Percentiles rank a stretch among this genome's conserved stretches.
Conservation (phyloP, 2,113 vertebrate species). For the Zootoca vivipara region DNA sequence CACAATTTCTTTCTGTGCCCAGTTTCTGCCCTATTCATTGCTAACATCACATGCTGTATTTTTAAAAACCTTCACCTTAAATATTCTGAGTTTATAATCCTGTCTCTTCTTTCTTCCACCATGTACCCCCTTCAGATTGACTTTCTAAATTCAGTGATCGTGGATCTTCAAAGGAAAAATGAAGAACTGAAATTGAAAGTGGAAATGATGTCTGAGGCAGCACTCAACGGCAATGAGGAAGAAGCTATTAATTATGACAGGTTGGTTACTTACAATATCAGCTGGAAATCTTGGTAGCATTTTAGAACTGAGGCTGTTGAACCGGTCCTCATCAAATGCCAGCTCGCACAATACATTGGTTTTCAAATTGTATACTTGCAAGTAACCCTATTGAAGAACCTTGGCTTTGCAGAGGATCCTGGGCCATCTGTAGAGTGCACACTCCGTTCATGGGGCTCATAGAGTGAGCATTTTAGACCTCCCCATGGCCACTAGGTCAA, state of each 20-base stretch:
- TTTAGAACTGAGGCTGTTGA: neutral
- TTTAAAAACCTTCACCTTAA: rapidly evolving
- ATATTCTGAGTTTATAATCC: neutral
- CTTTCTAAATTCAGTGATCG: conserved; percentile 96
- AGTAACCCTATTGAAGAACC: too few relatives aligned
- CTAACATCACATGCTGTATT: rapidly evolving
- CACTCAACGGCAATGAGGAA: conserved; percentile 89
- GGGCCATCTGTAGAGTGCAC: too few relatives aligned
- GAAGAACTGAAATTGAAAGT: conserved; percentile 88
- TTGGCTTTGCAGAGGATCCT: too few relatives aligned
- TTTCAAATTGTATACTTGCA: neutral
- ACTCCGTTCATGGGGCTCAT: too few relatives aligned
- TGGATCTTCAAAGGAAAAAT: conserved; percentile 93
- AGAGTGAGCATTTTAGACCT: too few relatives aligned
- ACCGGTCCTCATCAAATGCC: neutral
- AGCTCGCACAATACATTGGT: too few relatives aligned
- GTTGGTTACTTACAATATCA: conserved; percentile 64
- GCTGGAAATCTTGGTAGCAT: neutral
- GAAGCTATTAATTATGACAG: conserved; percentile 86
- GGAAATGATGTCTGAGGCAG: conserved; percentile 91
- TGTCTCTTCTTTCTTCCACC: conserved; percentile 2
- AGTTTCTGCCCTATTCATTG: rapidly evolving
- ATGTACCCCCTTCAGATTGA: conserved; percentile 80
- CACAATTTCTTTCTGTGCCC: too few relatives aligned
- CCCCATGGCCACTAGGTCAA: too few relatives aligned